Evolutionary conservation across 30 jellyfish, hydroid and myxozoan genomes (phyloP), one percentile per base, ranked within the genome.

Genomic region (Catostylus mosaicus): DNA sequence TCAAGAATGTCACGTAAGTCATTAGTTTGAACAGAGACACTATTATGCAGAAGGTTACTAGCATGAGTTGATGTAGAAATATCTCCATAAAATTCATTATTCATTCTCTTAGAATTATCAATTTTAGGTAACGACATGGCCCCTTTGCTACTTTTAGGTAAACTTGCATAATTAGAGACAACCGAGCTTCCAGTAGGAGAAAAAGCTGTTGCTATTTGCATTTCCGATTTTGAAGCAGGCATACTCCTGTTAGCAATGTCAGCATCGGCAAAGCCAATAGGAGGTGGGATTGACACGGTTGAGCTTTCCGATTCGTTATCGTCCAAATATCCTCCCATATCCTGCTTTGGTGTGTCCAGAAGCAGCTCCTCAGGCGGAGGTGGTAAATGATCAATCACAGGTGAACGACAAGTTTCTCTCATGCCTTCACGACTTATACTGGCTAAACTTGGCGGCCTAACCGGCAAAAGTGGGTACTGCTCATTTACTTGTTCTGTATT

Each of bases 281-380:
- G 97, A 6, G 97, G 97, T 2, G 97, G 97, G 9, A 89, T 75
- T 0, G 91, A 89, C 30, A 64, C 71, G 34, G 88, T 89, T 5
- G 97, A 80, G 37, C 89, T 40, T n/a, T 73, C 76, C 33, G 92
- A 81, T 40, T 75, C 90, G 33, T 86, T 46, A 24, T 75, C 89
- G 30, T 75, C 89, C 54, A 76, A 48, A 14, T 64, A 66, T 19
- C 75, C 77, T 10, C 73, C 54, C 24, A 40, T 86, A 36, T 48
- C 79, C 18, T 63, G 75, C 33, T n/a, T 27, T 23, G 97, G 97
- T n/a, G 95, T 32, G 69, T 73, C 91, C 1, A 57, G 78, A 19
- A 89, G 83, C 9, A 89, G 63, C 67, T 89, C 97, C 30, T 83
- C 92, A 5, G 97, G 97, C n/a, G 97, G 97, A 43, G 97, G 95